phyloP scores from a whole-genome alignment of 1,140 invertebrate species.

The Ceratoteleas bidentatus region DNA sequence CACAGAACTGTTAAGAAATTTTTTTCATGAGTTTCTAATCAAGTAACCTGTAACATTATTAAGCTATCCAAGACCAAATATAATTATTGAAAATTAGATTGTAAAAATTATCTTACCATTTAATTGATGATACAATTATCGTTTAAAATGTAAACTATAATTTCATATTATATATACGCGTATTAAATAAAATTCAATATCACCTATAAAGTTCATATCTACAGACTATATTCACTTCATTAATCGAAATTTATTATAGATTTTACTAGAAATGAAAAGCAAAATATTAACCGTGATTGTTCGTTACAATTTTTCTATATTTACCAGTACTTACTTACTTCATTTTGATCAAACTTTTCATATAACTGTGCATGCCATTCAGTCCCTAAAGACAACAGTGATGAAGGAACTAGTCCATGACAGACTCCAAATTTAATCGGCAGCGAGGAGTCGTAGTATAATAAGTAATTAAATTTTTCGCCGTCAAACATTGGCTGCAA shows the following conservation, averaged over 20 bases:
- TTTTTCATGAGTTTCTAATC: not conserved
- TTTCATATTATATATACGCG: too few species aligned
- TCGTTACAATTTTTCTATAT: not conserved
- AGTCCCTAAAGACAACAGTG: constrained; percentile 88
- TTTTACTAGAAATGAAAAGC: too few species aligned
- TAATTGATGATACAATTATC: too few species aligned
- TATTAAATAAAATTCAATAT: too few species aligned
- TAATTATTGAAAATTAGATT: not conserved
- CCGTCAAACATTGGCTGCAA: constrained; percentile 43
- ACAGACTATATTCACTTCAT: not conserved
- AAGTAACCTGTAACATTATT: not conserved
- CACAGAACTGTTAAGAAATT: constrained; percentile 82
- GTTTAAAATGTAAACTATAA: too few species aligned
- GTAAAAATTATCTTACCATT: not conserved
- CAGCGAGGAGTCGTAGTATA: constrained; percentile 85
- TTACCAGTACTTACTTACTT: constrained; percentile 47
- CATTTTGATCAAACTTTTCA: constrained; percentile 85
- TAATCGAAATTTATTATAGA: too few species aligned
- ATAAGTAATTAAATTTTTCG: constrained; percentile 76
- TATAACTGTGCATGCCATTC: constrained; percentile 88
- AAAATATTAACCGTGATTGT: too few species aligned
- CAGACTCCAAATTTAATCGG: constrained; percentile 87
- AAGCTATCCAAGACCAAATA: not conserved
- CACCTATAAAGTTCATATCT: too few species aligned
- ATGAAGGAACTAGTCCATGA: constrained; percentile 86